These are phyloP conservation scores for Diploscapter pachys DNA, from an alignment of 1,140 invertebrate species.

Conservation along the genomic window DNA sequence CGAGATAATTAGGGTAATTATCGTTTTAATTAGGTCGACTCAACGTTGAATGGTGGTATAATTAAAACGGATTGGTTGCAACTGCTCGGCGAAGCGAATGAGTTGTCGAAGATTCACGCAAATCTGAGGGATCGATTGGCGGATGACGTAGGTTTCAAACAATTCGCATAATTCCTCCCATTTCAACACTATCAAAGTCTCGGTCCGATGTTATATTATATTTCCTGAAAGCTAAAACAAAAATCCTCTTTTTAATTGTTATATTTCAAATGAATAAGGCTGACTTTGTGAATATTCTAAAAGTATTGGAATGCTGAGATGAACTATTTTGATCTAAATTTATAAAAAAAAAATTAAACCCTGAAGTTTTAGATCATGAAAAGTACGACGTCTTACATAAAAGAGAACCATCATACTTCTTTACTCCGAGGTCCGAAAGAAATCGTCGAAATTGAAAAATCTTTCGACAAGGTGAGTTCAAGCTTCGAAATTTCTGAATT, in stretches of 20 bases:
- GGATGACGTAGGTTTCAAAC: not conserved
- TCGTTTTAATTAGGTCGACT: not conserved
- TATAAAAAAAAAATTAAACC: not conserved
- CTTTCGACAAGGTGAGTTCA: slow-evolving; percentile 51
- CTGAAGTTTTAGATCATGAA: slow-evolving; percentile 45
- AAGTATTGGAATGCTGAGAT: slow-evolving; percentile 35
- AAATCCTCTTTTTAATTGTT: not conserved
- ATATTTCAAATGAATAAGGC: slow-evolving; percentile 44
- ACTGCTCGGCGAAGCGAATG: not conserved
- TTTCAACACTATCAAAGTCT: not conserved
- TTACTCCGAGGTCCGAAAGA: slow-evolving; percentile 53
- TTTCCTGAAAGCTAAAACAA: no score
- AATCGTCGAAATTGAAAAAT: slow-evolving; percentile 53
- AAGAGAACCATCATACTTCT: slow-evolving; percentile 57
- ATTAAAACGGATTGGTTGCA: not conserved
- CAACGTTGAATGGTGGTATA: not conserved
- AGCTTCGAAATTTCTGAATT: slow-evolving; percentile 27
- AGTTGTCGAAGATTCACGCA: not conserved
- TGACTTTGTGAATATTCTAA: slow-evolving; percentile 46
- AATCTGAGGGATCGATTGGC: not conserved
- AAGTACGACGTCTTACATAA: slow-evolving; percentile 46
- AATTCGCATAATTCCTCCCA: not conserved
- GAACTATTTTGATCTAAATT: slow-evolving; percentile 4
- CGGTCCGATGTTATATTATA: not conserved
- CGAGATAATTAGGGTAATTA: not conserved